These are phyloP conservation scores for Nycticryphes semicollaris DNA, from an alignment of 2,113 vertebrate genomes.

Conservation along the genomic window DNA sequence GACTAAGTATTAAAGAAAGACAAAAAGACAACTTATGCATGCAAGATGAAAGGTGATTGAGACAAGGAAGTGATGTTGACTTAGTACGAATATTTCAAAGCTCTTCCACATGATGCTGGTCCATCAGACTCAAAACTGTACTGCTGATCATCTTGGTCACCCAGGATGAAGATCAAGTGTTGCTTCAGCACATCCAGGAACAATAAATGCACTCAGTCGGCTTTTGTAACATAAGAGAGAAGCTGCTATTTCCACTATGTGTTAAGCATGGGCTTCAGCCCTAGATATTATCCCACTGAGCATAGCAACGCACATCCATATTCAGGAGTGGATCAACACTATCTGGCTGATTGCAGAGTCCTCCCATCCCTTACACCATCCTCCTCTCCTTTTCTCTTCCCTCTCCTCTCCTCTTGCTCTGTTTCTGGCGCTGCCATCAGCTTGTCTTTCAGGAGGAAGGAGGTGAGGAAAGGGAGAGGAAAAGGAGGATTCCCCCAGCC, in stretches of 20 bases:
- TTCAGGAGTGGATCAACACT: not conserved
- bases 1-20: not conserved
- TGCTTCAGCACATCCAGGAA: not conserved
- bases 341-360: not conserved
- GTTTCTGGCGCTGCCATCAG: not conserved
- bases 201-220: not conserved
- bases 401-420: not conserved
- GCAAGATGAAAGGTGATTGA: not conserved
- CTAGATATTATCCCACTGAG: not conserved
- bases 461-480: not conserved
- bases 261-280: not conserved
- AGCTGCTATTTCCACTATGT: not conserved
- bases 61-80: not conserved
- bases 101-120: not conserved
- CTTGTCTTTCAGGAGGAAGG: not conserved
- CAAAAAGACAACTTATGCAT: not conserved
- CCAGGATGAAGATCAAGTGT: not conserved
- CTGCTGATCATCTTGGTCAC: accelerated
- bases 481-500: not conserved
- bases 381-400: not conserved
- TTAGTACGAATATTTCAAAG: not conserved
- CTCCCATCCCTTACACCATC: not conserved
- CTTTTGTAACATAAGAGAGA: not conserved
- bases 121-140: not conserved
- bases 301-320: not conserved